Percentiles rank a stretch among this genome's conserved stretches.
Evolutionary conservation across 2,888 invertebrate species (phyloP).

Genomic region (Agapetus fuscipes): DNA sequence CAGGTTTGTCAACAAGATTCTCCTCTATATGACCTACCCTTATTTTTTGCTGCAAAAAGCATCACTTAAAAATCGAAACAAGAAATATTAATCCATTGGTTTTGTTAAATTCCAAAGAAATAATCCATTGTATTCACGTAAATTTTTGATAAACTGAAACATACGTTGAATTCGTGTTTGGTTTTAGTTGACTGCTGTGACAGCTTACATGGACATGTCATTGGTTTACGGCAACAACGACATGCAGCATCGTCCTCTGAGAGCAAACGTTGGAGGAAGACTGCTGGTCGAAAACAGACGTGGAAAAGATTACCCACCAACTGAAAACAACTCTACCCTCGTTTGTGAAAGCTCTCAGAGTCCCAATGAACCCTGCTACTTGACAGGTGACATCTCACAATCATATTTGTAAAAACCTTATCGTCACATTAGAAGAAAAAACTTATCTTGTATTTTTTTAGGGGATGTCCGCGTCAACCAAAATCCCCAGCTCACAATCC

Average conservation of each 20-base stretch:
- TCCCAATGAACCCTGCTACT: slow-evolving; percentile 62
- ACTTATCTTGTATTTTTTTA: slow-evolving; percentile 29
- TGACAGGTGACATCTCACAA: slow-evolving; percentile 50
- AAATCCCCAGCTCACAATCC: slow-evolving; percentile 59
- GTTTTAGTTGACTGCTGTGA: slow-evolving; percentile 54
- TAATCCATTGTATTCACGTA: too few species aligned
- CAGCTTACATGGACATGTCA: slow-evolving; percentile 68
- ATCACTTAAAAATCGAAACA: slow-evolving; percentile 1
- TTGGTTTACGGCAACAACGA: slow-evolving; percentile 70
- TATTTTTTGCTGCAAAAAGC: too few species aligned
- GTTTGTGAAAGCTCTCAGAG: slow-evolving; percentile 56
- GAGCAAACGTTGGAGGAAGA: slow-evolving; percentile 59
- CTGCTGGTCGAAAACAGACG: slow-evolving; percentile 51
- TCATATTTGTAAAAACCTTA: too few species aligned
- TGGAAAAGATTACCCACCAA: slow-evolving; percentile 63
- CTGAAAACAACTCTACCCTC: slow-evolving; percentile 56
- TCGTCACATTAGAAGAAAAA: too few species aligned
- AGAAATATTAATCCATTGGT: slow-evolving; percentile 3
- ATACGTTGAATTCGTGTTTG: too few species aligned
- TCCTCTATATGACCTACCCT: too few species aligned
- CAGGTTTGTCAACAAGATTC: too few species aligned
- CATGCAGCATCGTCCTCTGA: slow-evolving; percentile 52
- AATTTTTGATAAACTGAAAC: too few species aligned
- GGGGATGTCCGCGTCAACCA: slow-evolving; percentile 63
- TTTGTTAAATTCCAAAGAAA: too few species aligned